phyloP scores from a whole-genome alignment of 2,113 vertebrate genomes.

The Phalacrocorax aristotelis region DNA sequence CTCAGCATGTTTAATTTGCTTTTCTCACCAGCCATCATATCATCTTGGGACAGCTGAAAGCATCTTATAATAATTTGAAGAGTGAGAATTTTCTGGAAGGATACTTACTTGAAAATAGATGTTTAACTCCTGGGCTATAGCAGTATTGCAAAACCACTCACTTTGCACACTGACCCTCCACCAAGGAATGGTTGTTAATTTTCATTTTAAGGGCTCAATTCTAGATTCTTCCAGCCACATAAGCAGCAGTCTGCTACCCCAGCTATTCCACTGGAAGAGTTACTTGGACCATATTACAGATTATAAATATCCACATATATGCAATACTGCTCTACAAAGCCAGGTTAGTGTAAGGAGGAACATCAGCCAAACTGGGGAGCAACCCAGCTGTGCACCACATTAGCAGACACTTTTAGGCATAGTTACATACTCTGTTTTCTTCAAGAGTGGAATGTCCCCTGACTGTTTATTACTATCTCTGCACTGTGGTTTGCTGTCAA shows the following conservation, averaged over 20 bases:
- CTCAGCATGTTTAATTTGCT: slow-evolving; percentile 45
- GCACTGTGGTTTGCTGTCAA: neutral
- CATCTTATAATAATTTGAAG: slow-evolving; percentile 41
- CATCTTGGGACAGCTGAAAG: slow-evolving; percentile 21
- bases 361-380: neutral
- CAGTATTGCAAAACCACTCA: neutral
- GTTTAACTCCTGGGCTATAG: slow-evolving; percentile 5
- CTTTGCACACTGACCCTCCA: neutral
- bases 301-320: neutral
- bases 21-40: slow-evolving; percentile 39
- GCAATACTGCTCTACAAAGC: neutral
- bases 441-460: neutral
- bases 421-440: neutral
- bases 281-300: neutral
- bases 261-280: neutral
- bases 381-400: neutral
- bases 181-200: neutral
- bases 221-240: neutral
- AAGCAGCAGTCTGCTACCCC: neutral
- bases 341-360: neutral
- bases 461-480: neutral
- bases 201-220: neutral
- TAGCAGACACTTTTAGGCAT: neutral
- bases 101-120: slow-evolving; percentile 15
- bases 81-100: slow-evolving; percentile 50